A percentile compares a stretch with the other conserved stretches of the same genome.
These are phyloP conservation scores for Drosophila teissieri DNA, from an alignment of 1,140 invertebrate species.

Conservation along the genomic window DNA sequence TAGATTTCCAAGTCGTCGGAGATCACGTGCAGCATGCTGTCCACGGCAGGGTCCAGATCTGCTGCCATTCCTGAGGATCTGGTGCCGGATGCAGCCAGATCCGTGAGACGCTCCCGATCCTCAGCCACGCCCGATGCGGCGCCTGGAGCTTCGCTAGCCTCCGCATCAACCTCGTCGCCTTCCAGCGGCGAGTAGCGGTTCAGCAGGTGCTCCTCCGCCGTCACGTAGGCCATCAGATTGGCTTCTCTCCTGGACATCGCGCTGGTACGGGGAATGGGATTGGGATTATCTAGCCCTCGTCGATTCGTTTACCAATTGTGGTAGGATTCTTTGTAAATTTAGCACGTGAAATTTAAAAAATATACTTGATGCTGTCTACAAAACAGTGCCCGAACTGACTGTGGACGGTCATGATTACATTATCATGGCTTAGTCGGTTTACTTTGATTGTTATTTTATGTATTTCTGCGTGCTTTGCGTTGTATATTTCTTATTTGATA, in stretches of 20 bases:
- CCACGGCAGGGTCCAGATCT: conserved; percentile 52
- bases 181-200: conserved; percentile 56
- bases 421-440: conserved; percentile 26
- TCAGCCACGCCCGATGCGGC: background rate
- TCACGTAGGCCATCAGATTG: conserved; percentile 27
- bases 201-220: conserved; percentile 61
- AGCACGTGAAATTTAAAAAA: conserved; percentile 76
- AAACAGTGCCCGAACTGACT: conserved; percentile 46
- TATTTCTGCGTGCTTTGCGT: conserved; percentile 16
- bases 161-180: conserved; percentile 16
- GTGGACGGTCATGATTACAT: conserved; percentile 31
- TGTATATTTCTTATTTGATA: conserved; percentile 40
- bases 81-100: background rate
- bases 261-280: background rate
- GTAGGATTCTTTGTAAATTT: conserved; percentile 50
- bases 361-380: conserved; percentile 35
- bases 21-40: conserved; percentile 58
- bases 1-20: conserved; percentile 61
- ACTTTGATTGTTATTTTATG: conserved; percentile 9
- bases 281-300: conserved; percentile 8
- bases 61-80: background rate
- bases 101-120: background rate
- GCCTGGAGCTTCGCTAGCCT: background rate
- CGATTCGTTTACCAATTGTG: conserved; percentile 21
- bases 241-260: conserved; percentile 49